Percentiles rank a stretch among this genome's conserved stretches.
These are phyloP conservation scores for Phrynosoma blainvillii DNA, from an alignment of 2,113 vertebrate genomes.

Conservation along the genomic window DNA sequence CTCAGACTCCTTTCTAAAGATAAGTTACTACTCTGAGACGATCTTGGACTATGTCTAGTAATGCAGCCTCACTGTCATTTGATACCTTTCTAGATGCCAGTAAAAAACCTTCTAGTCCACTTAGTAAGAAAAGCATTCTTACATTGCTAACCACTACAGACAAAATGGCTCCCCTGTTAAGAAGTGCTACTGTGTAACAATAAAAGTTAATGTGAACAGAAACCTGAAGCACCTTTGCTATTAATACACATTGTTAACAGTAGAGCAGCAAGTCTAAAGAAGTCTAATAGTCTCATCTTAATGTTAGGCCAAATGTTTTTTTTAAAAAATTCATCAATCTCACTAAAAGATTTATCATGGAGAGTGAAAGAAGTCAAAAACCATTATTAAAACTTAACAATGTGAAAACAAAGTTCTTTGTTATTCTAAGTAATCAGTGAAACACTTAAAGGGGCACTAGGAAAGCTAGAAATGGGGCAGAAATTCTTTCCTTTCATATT, in stretches of 20 bases:
- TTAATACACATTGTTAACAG: constrained; percentile 2
- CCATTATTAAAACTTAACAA: not conserved
- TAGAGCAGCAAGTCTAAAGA: not conserved
- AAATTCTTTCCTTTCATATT: not conserved
- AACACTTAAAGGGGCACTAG: not conserved
- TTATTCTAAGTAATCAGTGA: not conserved
- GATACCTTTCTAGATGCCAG: not conserved
- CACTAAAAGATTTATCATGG: not conserved
- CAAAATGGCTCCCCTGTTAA: constrained; percentile 30
- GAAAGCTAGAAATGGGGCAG: not conserved
- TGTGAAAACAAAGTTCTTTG: not conserved
- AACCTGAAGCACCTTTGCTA: constrained; percentile 8
- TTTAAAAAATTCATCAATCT: constrained; percentile 34
- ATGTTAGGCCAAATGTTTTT: constrained; percentile 19
- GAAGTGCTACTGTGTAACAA: constrained; percentile 14
- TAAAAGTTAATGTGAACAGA: constrained; percentile 13
- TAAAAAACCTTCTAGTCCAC: constrained; percentile 21
- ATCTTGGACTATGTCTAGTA: not conserved
- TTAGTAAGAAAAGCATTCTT: constrained; percentile 6
- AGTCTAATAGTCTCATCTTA: constrained; percentile 13
- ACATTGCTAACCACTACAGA: constrained; percentile 28
- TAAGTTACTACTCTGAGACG: not conserved
- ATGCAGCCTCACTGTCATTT: constrained; percentile 21
- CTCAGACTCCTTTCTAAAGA: not conserved
- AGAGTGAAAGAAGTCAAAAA: not conserved